These are phyloP conservation scores for Microtus oregoni DNA, from an alignment of 2,113 vertebrate species.

Conservation along the genomic window DNA sequence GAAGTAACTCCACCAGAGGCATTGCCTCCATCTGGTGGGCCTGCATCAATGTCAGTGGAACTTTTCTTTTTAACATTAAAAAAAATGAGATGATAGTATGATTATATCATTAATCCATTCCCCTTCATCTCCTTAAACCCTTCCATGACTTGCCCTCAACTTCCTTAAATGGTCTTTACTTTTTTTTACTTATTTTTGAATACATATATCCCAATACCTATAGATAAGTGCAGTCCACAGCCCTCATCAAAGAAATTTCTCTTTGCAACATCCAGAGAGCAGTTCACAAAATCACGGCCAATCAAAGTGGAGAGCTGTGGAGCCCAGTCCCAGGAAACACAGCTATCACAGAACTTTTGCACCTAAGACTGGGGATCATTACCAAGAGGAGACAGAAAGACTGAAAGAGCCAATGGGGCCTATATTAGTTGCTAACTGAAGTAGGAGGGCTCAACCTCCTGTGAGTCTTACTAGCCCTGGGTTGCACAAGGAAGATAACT, in stretches of 20 bases:
- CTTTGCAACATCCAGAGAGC: background rate
- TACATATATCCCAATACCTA: background rate
- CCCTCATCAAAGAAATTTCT: background rate
- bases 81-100: background rate
- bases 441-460: background rate
- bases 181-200: background rate
- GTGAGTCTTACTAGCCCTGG: background rate
- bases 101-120: background rate
- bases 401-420: background rate
- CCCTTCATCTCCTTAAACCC: background rate
- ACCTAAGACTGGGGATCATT: background rate
- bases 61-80: background rate
- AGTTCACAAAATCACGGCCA: background rate
- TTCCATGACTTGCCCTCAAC: background rate
- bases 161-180: background rate
- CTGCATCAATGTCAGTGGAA: background rate
- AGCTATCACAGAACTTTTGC: background rate
- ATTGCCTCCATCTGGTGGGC: background rate
- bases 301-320: background rate
- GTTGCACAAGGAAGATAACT: background rate
- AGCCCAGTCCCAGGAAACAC: background rate
- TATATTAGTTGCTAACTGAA: too few relatives aligned
- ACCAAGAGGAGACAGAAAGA: rapidly evolving
- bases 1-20: background rate
- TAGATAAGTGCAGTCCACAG: background rate